Evolutionary conservation across 2,113 vertebrate species (phyloP).

Genomic region (Mystacornis crossleyi): DNA sequence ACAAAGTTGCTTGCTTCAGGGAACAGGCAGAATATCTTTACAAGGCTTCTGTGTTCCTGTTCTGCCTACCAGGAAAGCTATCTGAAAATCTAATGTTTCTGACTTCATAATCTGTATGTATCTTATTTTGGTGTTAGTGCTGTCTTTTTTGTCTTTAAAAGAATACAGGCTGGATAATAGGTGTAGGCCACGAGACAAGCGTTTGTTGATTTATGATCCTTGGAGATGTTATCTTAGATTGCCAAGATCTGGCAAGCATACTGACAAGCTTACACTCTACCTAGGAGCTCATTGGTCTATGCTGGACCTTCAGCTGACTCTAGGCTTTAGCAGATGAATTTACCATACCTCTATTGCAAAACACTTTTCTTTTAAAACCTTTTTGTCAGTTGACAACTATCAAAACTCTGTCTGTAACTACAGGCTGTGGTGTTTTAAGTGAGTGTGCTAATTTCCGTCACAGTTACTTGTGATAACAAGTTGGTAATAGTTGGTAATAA

Average conservation of each 20-base stretch:
- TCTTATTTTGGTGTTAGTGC: background rate
- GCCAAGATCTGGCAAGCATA: background rate
- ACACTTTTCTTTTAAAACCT: background rate
- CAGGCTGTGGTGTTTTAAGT: background rate
- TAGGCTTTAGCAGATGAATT: background rate
- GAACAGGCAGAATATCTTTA: background rate
- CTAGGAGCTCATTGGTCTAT: background rate
- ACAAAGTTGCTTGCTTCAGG: background rate
- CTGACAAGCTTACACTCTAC: background rate
- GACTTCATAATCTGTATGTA: background rate
- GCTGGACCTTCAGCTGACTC: background rate
- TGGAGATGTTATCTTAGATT: background rate
- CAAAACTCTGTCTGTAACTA: background rate
- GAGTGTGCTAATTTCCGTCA: background rate
- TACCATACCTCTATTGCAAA: background rate
- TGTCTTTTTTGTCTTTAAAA: background rate
- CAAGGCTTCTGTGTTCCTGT: background rate
- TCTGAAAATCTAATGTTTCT: background rate
- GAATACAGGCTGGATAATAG: background rate
- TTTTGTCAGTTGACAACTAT: background rate
- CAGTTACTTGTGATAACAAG: background rate
- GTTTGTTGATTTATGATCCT: background rate
- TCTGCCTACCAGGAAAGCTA: background rate
- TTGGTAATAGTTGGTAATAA: background rate
- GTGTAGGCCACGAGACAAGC: background rate